A percentile compares a stretch with the other conserved stretches of the same genome.
Conservation (phyloP, 2,888 invertebrate genomes). For the Parnassius smintheus region DNA sequence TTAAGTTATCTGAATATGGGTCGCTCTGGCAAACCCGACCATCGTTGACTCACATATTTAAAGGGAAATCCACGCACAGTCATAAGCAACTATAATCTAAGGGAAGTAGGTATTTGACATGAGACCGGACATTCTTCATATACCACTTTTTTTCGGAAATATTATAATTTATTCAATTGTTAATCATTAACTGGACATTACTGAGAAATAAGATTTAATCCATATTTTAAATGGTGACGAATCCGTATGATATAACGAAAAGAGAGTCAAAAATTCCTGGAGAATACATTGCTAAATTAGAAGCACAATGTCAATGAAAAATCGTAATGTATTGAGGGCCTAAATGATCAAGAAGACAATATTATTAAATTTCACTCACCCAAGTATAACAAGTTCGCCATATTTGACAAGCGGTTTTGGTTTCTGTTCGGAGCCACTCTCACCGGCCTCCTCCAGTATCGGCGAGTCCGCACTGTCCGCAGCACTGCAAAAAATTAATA, state of each 20-base stretch:
- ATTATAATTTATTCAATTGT: too few relatives aligned
- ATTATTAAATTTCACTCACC: conserved; percentile 81
- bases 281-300: too few relatives aligned
- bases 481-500: conserved; percentile 61
- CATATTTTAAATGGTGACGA: too few relatives aligned
- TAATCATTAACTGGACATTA: too few relatives aligned
- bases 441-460: conserved; percentile 88
- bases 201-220: too few relatives aligned
- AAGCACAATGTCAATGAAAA: too few relatives aligned
- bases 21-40: conserved; percentile 1
- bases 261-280: too few relatives aligned
- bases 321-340: too few relatives aligned
- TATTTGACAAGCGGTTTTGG: conserved; percentile 91
- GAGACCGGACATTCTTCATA: neutral
- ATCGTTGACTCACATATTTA: conserved; percentile 19
- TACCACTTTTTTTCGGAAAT: neutral
- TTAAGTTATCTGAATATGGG: too few relatives aligned
- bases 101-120: conserved; percentile 4
- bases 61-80: conserved; percentile 18
- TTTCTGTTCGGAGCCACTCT: conserved; percentile 88
- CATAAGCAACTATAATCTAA: neutral
- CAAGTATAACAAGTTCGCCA: conserved; percentile 96
- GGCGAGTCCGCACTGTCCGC: conserved; percentile 85
- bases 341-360: too few relatives aligned
- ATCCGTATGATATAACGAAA: too few relatives aligned